Evolutionary conservation across 2,797 vertebrate genomes (phyloP), one percentile per base, ranked within the genome.

Genomic region (Petrocephalus sullivani): DNA sequence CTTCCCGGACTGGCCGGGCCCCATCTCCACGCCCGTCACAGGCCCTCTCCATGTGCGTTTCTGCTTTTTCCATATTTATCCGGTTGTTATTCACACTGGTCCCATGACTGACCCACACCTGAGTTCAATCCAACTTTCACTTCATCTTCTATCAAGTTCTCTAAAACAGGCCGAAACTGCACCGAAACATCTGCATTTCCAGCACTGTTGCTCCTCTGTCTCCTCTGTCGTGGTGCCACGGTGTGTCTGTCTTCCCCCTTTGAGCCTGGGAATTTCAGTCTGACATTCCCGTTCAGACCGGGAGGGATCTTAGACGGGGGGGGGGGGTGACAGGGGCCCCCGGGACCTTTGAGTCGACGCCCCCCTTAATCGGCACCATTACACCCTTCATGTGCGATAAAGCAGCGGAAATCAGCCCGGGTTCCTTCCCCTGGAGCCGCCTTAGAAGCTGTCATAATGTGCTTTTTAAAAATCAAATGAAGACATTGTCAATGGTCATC

Each of bases 61-160:
- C 83, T 85, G 83, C 83, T 85, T 85, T 85, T 85, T 58, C 71
- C 83, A 85, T 56, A 85, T 85, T 56, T 85, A 85, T 85, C 23
- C 16, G 57, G 81, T 83, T 53, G 46, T 83, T 83, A 53, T 83
- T 53, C 41, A 14, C 3, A 9, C 19, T 53, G 58, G 56, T 64
- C 86, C 21, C 60, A 87, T 71, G 86, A 71, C 86, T 71, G 60
- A 51, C 86, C 86, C 23, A 46, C 86, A 87, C 87, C 67, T 58
- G 71, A 81, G 16, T 46, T 9, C 67, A 78, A 7, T 71, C 53
- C n/a, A 0, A 81, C 54, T 81, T 81, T 87, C 67, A 71, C 86
- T 87, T 58, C 23, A 46, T 53, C 28, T 87, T 78, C 87, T 21
- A 46, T 41, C 87, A 81, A 64, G 41, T 28, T 87, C 46, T 53